Evolutionary conservation across 2,113 vertebrate genomes (phyloP), one percentile per base, ranked within the genome.

Genomic region (Triplophysa siluroides): DNA sequence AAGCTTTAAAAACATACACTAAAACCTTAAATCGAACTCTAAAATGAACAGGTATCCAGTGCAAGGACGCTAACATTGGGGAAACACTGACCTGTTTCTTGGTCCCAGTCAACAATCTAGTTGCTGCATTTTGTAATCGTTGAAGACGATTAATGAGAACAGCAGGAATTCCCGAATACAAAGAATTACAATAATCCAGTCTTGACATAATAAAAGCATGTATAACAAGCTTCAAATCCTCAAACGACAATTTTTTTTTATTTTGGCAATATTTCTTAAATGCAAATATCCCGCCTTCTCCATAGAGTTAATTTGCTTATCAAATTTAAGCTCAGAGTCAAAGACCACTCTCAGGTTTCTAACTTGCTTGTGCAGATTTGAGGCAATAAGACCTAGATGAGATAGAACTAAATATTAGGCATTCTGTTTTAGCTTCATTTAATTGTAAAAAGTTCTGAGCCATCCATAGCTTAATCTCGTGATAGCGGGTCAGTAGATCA

Each of bases 151-250:
- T 38, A 2, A 64, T 33, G 6, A 64, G 29, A 64, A 65, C 18
- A 11, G 18, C 26, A 64, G 61, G 24, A 38, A 41, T 2, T 2
- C 16, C 62, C 63, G 11, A 2, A 19, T 19, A 29, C 61, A 63
- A 38, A 33, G 24, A 63, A 38, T 38, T 38, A 38, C 33, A 62
- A 6, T 11, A 65, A 38, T 38, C 8, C 63, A 65, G 33, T 18
- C 29, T 65, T 65, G 16, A n/a, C 16, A 41, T 33, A 19, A 41
- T 65, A 65, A 65, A 65, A 38, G 18, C 11, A 10, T 43, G 33
- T 21, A 21, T 66, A 66, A 66, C 33, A 5, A 21, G 64, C 19
- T 66, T 66, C 18, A 66, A 43, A 66, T 43, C 63, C 33, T 66
- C 38, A 66, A 65, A 7, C n/a, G n/a, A n/a, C n/a, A n/a, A n/a